These are phyloP conservation scores for Chirona hameri DNA, from an alignment of 2,888 invertebrate species.

Conservation along the genomic window DNA sequence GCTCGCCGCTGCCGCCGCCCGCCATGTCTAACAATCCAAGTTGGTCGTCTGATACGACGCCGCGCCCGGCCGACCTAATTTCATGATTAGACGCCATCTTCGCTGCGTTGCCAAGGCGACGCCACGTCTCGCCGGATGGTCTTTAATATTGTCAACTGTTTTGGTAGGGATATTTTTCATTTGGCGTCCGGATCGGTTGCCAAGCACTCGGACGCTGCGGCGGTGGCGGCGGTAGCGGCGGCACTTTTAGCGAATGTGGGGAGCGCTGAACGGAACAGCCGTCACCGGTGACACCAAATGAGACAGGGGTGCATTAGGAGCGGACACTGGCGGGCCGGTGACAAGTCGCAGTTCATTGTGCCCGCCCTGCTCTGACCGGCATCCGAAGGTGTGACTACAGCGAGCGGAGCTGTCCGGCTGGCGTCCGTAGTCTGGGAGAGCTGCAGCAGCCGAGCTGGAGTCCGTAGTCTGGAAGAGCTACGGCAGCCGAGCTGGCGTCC, in stretches of 20 bases:
- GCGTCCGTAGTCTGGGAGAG: not conserved
- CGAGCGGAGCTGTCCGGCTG: not conserved
- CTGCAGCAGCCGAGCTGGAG: not conserved
- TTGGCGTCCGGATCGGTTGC: not conserved
- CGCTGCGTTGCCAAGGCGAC: not conserved
- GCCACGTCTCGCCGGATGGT: not conserved
- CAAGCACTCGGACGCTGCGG: not conserved
- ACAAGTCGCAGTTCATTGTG: not conserved
- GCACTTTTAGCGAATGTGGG: not conserved
- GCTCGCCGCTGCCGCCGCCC: not conserved
- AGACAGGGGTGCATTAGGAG: slow-evolving; percentile 2
- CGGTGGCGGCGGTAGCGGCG: too few species aligned
- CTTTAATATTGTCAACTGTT: slow-evolving; percentile 5
- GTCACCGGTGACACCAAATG: slow-evolving; percentile 1
- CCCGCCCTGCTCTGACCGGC: not conserved
- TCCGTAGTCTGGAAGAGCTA: not conserved
- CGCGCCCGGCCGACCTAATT: slow-evolving; percentile 5
- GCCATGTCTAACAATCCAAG: slow-evolving; percentile 1
- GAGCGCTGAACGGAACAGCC: not conserved
- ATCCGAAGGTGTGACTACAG: not conserved
- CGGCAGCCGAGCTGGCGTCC: not conserved
- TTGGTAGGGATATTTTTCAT: slow-evolving; percentile 10
- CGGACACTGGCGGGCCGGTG: not conserved
- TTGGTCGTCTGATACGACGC: not conserved
- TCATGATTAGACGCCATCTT: slow-evolving; percentile 27